Conservation (phyloP, 2,888 invertebrate species). For the Agonopterix arenella region DNA sequence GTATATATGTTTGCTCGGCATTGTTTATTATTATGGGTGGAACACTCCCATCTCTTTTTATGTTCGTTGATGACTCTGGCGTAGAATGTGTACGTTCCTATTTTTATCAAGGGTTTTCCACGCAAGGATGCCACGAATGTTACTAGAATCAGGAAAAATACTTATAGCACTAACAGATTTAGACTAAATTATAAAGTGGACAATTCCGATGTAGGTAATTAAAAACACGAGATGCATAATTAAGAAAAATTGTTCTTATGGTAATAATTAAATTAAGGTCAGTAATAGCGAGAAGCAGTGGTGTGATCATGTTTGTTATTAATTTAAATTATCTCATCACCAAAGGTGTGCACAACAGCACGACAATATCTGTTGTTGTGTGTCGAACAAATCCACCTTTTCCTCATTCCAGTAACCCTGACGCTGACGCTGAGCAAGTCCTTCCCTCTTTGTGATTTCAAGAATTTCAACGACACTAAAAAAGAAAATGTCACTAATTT, state of each 20-base stretch:
- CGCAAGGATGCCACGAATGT: slow-evolving; percentile 16
- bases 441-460: slow-evolving; percentile 19
- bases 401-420: neutral
- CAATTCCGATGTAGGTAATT: too few species aligned
- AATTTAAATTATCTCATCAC: slow-evolving; percentile 28
- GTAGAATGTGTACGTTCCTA: slow-evolving; percentile 25
- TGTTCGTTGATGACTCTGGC: slow-evolving; percentile 6
- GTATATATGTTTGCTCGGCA: slow-evolving; percentile 21
- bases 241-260: too few species aligned
- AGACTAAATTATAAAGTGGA: too few species aligned
- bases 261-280: neutral
- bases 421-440: slow-evolving; percentile 16
- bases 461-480: slow-evolving; percentile 5
- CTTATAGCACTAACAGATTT: too few species aligned
- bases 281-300: neutral
- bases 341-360: slow-evolving; percentile 18
- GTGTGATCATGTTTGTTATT: slow-evolving; percentile 34
- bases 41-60: slow-evolving; percentile 30
- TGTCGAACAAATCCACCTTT: slow-evolving; percentile 20
- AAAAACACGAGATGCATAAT: too few species aligned
- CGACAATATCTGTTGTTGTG: slow-evolving; percentile 20
- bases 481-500: too few species aligned
- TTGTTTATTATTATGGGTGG: slow-evolving; percentile 23
- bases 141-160: slow-evolving; percentile 11
- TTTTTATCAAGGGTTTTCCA: slow-evolving; percentile 16